Conservation (phyloP, 2,797 vertebrate genomes). For the Trichosurus vulpecula region DNA sequence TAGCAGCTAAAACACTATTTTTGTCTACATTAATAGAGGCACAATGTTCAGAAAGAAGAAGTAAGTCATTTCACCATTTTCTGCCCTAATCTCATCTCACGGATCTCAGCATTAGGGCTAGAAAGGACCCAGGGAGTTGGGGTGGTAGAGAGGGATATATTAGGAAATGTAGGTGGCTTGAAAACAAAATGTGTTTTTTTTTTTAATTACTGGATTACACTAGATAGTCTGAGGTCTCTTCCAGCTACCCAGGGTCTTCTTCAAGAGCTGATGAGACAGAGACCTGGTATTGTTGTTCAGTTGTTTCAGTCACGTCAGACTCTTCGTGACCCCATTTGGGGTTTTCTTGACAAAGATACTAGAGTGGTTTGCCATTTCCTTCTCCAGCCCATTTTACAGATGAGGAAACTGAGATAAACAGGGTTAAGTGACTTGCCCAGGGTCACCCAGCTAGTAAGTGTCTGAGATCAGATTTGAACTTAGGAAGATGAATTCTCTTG, state of each 20-base stretch:
- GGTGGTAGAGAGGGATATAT: neutral
- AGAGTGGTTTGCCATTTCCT: neutral
- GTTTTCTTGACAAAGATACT: neutral
- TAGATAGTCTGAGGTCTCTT: neutral
- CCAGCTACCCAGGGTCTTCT: neutral
- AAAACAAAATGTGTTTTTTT: neutral
- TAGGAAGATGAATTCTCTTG: neutral
- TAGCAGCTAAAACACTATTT: neutral
- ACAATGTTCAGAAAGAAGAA: neutral
- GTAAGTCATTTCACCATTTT: neutral
- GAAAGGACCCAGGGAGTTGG: neutral
- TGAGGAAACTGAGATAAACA: neutral
- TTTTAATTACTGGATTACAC: neutral
- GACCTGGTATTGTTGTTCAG: neutral
- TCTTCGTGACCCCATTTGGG: neutral
- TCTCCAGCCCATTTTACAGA: neutral
- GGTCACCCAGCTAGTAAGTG: neutral
- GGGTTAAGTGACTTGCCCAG: neutral
- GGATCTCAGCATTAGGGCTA: neutral
- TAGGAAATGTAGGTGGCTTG: neutral
- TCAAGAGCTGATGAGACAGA: neutral
- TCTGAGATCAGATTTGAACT: neutral
- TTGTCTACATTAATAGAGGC: neutral
- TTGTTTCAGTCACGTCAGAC: neutral
- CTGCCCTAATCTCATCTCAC: neutral